phyloP scores from a whole-genome alignment of 2,113 vertebrate species.

The Corythoichthys intestinalis region DNA sequence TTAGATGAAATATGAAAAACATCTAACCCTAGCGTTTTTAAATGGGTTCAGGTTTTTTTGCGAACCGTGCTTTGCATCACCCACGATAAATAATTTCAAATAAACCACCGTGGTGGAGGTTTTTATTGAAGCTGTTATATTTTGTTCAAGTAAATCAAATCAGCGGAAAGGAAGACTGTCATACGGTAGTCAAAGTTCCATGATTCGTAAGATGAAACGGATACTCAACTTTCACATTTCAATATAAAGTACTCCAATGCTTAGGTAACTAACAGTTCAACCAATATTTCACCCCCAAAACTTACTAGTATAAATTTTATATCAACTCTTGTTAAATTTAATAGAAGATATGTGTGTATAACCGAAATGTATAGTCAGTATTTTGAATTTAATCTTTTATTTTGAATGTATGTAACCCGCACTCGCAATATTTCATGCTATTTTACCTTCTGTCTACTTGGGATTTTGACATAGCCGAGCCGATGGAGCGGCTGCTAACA shows the following conservation, averaged over 20 bases:
- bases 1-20: too few species aligned
- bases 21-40: too few species aligned
- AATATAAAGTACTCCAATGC: background rate
- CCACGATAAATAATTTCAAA: too few species aligned
- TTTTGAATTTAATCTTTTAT: background rate
- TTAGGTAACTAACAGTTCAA: background rate
- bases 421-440: fast-evolving
- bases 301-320: background rate
- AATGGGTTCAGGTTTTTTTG: too few species aligned
- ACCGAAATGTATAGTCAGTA: background rate
- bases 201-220: too few species aligned
- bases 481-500: conserved; percentile 12
- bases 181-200: too few species aligned
- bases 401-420: conserved; percentile 25
- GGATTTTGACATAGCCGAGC: background rate
- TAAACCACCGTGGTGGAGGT: too few species aligned
- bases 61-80: too few species aligned
- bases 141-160: too few species aligned
- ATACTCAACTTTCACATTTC: background rate
- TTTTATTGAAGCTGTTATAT: too few species aligned
- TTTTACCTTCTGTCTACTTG: background rate
- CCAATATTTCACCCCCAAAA: background rate
- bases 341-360: fast-evolving
- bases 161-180: too few species aligned
- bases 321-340: too few species aligned